Conservation (phyloP, 2,888 invertebrate genomes). For the Sussaba pulchella region DNA sequence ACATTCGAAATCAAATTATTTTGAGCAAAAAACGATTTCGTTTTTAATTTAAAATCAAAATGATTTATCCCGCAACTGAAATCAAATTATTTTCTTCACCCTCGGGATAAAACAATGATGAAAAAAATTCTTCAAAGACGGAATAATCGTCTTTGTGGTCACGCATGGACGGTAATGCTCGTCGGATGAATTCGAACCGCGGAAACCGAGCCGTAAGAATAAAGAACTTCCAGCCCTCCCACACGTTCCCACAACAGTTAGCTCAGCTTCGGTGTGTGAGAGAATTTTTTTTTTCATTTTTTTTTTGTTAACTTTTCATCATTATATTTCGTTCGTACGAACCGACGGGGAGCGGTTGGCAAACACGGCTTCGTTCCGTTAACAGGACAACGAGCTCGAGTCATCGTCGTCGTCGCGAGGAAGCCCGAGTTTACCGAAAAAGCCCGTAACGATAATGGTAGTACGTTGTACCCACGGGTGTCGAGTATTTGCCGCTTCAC, state of each 20-base stretch:
- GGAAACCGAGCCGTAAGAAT: slow-evolving; percentile 54
- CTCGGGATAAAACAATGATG: not conserved
- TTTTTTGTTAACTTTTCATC: slow-evolving; percentile 19
- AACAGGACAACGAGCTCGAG: slow-evolving; percentile 55
- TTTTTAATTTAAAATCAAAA: too few relatives aligned
- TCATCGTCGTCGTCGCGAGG: slow-evolving; percentile 36
- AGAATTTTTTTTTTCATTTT: not conserved
- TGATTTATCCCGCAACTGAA: too few relatives aligned
- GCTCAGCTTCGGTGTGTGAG: slow-evolving; percentile 24
- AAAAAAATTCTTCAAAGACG: not conserved
- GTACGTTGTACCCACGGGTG: slow-evolving; percentile 41
- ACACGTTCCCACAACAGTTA: slow-evolving; percentile 51
- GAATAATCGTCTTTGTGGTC: too few relatives aligned
- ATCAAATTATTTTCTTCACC: not conserved
- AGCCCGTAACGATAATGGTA: slow-evolving; percentile 46
- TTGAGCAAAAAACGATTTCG: too few relatives aligned
- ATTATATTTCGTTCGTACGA: slow-evolving; percentile 49
- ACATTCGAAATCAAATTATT: not conserved
- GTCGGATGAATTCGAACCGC: slow-evolving; percentile 13
- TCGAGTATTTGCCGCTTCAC: slow-evolving; percentile 45
- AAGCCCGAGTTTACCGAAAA: slow-evolving; percentile 53
- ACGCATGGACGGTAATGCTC: not conserved
- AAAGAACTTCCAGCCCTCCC: slow-evolving; percentile 53
- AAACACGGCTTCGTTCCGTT: slow-evolving; percentile 66
- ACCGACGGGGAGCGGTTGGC: slow-evolving; percentile 56